Conservation (phyloP, 2,113 vertebrate genomes). For the Axis porcinus region DNA sequence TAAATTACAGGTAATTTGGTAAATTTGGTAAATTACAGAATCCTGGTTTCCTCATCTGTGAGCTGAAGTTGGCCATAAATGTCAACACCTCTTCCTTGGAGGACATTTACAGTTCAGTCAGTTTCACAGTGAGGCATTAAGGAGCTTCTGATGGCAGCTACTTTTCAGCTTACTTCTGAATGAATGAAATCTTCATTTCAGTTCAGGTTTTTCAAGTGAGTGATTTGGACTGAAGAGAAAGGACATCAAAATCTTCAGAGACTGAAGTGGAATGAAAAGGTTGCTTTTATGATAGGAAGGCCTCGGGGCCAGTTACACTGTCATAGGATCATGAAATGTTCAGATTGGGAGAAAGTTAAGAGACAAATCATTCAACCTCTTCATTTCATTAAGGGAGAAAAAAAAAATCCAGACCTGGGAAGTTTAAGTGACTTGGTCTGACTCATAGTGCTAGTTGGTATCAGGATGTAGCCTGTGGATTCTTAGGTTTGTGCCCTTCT, state of each 20-base stretch:
- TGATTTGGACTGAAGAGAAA: slow-evolving; percentile 19
- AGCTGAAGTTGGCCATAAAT: not conserved
- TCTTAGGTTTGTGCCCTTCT: not conserved
- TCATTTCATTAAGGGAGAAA: not conserved
- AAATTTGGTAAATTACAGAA: not conserved
- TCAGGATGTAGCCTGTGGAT: not conserved
- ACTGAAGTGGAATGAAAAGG: not conserved
- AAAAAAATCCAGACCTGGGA: not conserved
- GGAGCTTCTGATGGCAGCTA: not conserved
- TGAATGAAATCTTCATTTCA: slow-evolving; percentile 34
- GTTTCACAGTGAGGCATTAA: not conserved
- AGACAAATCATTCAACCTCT: not conserved
- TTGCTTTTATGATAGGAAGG: slow-evolving; percentile 16
- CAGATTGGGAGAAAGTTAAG: not conserved
- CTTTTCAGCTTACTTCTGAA: slow-evolving; percentile 23
- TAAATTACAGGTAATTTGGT: too few relatives aligned
- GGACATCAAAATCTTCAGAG: not conserved
- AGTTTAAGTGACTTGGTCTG: not conserved
- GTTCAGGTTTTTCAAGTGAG: not conserved
- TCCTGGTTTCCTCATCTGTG: not conserved
- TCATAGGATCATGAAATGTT: not conserved
- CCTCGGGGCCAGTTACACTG: not conserved
- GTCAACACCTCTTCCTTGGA: not conserved
- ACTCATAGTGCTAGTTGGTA: not conserved
- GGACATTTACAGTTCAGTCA: not conserved